Base-by-base conservation (phyloP, 2,797 vertebrate species). In the Pangasius sanitwongsei region DNA sequence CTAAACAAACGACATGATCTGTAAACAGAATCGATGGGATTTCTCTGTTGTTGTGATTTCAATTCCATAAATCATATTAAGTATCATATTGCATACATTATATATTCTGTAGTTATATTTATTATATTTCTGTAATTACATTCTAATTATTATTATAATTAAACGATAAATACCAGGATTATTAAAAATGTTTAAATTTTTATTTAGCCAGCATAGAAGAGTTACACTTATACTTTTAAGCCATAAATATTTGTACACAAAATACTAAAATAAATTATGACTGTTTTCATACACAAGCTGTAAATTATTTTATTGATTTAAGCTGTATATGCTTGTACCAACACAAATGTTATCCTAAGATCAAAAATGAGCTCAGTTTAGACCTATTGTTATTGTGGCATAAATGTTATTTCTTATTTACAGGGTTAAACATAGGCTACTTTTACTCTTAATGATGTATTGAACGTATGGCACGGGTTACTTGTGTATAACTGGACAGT, bases 1-100 rank as follows among this genome's bases (percentile, higher is more conserved):
- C 86, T 94, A 96, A 95, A 95, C 96, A 95, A 95, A 95, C 92
- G 87, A 72, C 83, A 65, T 25, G 61, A 86, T 44, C 12, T 44
- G n/a, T 9, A 80, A 59, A 81, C 0, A 37, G 9, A 37, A 23
- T 13, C 37, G 11, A 23, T 31, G 0, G 6, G 7, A 28, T 53
- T 7, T 50, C 1, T n/a, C 44, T n/a, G 72, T 34, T 80, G 13
- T 55, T 80, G 5, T 50, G 25, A 78, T 55, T 53, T 80, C 6
- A 61, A 63, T 28, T 63, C 23, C 23, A 44, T 44, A 63, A 28
- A 44, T 28, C 31, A 59, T 57, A 9, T 34, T 57, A 41, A 23
- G 3, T 25, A 37, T 41, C 23, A 15, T 16, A 41, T 15, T 59
- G 5, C 31, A 81, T 23, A 25, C 55, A 81, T 41, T 41, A 59